Base-by-base conservation (phyloP, 2,113 vertebrate genomes). In the Amblyopsis rosae region DNA sequence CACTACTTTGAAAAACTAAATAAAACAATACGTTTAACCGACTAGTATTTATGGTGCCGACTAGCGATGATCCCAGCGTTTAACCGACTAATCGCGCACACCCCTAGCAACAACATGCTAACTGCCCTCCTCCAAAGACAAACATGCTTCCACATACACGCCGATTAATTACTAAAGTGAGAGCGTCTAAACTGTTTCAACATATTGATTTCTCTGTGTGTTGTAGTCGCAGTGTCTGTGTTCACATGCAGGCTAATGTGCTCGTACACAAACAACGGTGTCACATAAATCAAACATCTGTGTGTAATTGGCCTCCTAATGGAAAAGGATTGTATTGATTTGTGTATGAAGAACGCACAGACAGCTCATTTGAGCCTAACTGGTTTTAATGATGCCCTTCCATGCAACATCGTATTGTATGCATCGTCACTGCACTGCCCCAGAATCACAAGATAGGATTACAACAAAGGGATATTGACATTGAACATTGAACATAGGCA, bases 311-410 rank as follows among this genome's bases (percentile, higher is more conserved):
- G 16, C 51, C 61, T 69, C 59, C 66, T 66, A 80, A 84, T 87
- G 71, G 76, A 81, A 78, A 1, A 4, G 61, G 56, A 70, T 75
- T 50, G 9, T 72, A 86, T 90, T 47, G 56, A 87, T 85, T 79
- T 49, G 48, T 60, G 72, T 62, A 51, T 59, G 19, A 73, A 75
- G 75, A 71, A 85, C 81, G 69, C 35, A 41, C 71, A 73, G 70
- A 79, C 55, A 55, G 67, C 70, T 80, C 59, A 51, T 80, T 78
- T 74, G 63, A 67, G 73, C 15, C 71, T 57, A 0, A 6, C 15
- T 47, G 70, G 71, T 85, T 80, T 77, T 76, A 79, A 82, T 75
- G 69, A 73, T 66, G 73, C n/a, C 66, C 66, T 65, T 72, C 59
- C 12, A 41, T 8, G 49, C 62, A 60, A 9, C 26, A 33, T 67